A percentile compares a stretch with the other conserved stretches of the same genome.
These are phyloP conservation scores for Columba livia DNA, from an alignment of 2,113 vertebrate genomes.

Conservation along the genomic window DNA sequence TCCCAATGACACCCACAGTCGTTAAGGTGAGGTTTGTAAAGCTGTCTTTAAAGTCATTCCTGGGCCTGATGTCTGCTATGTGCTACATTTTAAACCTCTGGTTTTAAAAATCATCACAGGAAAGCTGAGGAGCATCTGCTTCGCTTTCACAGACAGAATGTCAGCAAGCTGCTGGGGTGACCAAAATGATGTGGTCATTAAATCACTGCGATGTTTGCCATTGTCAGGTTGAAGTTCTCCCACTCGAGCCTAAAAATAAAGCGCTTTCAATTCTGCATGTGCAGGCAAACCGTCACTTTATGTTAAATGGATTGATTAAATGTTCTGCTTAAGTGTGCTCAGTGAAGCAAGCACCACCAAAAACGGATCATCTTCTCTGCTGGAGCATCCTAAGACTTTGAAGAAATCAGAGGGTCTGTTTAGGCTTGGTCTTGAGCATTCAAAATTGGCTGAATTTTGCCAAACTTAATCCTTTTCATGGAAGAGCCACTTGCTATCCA, in stretches of 20 bases:
- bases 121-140: neutral
- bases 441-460: neutral
- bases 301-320: conserved; percentile 66
- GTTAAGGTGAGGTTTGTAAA: neutral
- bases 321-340: conserved; percentile 26
- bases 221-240: conserved; percentile 40
- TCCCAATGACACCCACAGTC: neutral
- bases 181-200: conserved; percentile 22
- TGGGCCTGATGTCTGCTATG: neutral
- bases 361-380: conserved; percentile 2
- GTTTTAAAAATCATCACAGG: neutral
- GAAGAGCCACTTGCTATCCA: neutral
- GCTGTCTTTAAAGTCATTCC: neutral
- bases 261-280: conserved; percentile 39
- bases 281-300: conserved; percentile 41
- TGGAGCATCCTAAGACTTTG: neutral
- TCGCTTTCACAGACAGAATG: conserved; percentile 16
- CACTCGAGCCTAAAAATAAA: conserved; percentile 56
- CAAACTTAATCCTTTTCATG: neutral
- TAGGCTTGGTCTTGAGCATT: neutral
- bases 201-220: conserved; percentile 46
- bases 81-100: neutral
- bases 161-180: neutral
- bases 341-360: neutral
- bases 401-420: neutral